Base-by-base conservation (phyloP, 2,113 vertebrate species). In the Neolamprologus toae region DNA sequence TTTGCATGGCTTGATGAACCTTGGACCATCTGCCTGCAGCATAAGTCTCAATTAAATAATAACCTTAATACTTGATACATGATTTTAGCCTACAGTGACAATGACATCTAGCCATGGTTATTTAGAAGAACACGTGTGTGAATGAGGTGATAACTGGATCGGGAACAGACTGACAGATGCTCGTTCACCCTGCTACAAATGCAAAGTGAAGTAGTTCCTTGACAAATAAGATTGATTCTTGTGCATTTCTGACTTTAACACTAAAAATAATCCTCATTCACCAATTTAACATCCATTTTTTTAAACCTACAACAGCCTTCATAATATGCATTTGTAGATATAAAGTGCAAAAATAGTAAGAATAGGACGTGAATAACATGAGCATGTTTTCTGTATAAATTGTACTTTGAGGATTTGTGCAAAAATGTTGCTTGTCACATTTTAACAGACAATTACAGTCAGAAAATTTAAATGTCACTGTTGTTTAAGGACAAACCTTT, bases 261-360 rank as follows among this genome's bases (percentile, higher is more conserved):
- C 71, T 49, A 45, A 76, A 76, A 47, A 17, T 19, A 45, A 47
- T 0, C 23, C 71, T 76, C 40, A 17, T 76, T 47, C 14, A 76
- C 14, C 40, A 76, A 76, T 28, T 76, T 42, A 17, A 28, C 23
- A 76, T 76, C 21, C 14, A 45, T 45, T 16, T 26, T 35, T 73
- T 40, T 5, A 40, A 71, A 78, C 71, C 71, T 13, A 49, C 26
- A 78, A 49, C 19, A 49, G 45, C 45, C 45, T n/a, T 51, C 73
- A 78, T 8, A 51, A 51, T 31, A 49, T 13, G 45, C 73, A 33
- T 78, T 33, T 51, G 9, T 78, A 26, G 80, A 63, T 84, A 17
- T 83, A 88, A 93, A 86, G 86, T 90, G 91, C 83, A 88, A 80
- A 82, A 71, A 76, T 59, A 84, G 49, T 85, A 17, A 80, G 40